Evolutionary conservation across 2,797 vertebrate genomes (phyloP).

Genomic region (Ctenopoma multispine): DNA sequence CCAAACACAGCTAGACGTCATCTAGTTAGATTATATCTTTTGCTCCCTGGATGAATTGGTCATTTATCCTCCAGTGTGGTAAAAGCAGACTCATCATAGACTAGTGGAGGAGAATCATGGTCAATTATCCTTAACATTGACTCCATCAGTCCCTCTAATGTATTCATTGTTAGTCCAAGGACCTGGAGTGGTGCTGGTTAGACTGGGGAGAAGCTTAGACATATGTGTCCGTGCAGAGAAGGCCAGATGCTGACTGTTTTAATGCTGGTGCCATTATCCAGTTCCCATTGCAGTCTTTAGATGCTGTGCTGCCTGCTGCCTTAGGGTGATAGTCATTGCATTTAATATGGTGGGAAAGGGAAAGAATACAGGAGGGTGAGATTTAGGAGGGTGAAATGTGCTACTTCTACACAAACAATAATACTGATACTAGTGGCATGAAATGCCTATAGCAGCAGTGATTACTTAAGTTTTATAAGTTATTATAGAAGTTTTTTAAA

Average conservation of each 20-base stretch:
- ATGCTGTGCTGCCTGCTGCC: constrained; percentile 64
- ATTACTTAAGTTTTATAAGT: no score
- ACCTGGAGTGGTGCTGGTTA: constrained; percentile 64
- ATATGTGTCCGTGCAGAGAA: constrained; percentile 67
- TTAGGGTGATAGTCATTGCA: constrained; percentile 72
- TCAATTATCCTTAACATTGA: constrained; percentile 59
- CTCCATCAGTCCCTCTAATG: constrained; percentile 63
- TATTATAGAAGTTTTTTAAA: no score
- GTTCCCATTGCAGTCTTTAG: constrained; percentile 72
- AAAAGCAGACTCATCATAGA: constrained; percentile 53
- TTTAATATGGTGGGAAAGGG: constrained; percentile 64
- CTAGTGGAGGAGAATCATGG: constrained; percentile 32
- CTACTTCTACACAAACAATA: constrained; percentile 59
- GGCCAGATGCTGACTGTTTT: constrained; percentile 77
- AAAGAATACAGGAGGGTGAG: constrained; percentile 48
- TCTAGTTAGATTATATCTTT: constrained; percentile 24
- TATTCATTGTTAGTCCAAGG: constrained; percentile 62
- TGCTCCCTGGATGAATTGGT: constrained; percentile 35
- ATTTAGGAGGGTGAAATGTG: constrained; percentile 41
- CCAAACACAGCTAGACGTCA: constrained; percentile 56
- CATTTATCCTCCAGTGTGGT: constrained; percentile 42
- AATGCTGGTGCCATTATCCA: constrained; percentile 75
- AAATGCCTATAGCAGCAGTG: constrained; percentile 11
- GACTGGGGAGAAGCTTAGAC: constrained; percentile 58
- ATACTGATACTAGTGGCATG: constrained; percentile 33